Conservation (phyloP, 2,113 vertebrate species). For the Prunella himalayana region DNA sequence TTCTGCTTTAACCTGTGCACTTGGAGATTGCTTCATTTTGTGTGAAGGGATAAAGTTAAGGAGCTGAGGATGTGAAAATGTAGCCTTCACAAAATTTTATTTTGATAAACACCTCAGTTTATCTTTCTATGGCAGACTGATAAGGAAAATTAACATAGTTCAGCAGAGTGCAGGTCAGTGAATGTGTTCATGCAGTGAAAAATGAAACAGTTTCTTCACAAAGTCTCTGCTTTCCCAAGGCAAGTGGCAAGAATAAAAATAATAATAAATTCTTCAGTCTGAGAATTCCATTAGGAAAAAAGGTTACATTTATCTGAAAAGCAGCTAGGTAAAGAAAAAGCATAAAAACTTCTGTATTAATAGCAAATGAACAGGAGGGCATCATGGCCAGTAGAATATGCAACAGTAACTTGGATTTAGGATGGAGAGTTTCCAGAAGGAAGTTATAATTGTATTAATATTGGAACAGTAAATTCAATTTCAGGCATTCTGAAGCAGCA, state of each 20-base stretch:
- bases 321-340: not conserved
- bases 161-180: not conserved
- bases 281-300: not conserved
- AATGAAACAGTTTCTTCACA: not conserved
- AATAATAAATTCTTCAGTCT: not conserved
- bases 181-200: not conserved
- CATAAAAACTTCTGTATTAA: not conserved
- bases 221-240: not conserved
- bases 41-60: not conserved
- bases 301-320: not conserved
- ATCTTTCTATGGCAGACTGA: not conserved
- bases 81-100: not conserved
- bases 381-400: not conserved
- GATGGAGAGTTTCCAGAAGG: not conserved
- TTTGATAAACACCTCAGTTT: constrained; percentile 14
- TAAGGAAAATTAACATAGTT: constrained; percentile 22
- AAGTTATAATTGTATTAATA: not conserved
- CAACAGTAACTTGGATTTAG: not conserved
- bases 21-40: not conserved
- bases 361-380: not conserved
- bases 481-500: not conserved
- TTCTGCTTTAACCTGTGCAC: not conserved
- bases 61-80: not conserved
- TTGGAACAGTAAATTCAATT: not conserved
- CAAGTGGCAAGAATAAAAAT: not conserved